These are phyloP conservation scores for Picus viridis DNA, from an alignment of 2,797 vertebrate genomes.

Conservation along the genomic window DNA sequence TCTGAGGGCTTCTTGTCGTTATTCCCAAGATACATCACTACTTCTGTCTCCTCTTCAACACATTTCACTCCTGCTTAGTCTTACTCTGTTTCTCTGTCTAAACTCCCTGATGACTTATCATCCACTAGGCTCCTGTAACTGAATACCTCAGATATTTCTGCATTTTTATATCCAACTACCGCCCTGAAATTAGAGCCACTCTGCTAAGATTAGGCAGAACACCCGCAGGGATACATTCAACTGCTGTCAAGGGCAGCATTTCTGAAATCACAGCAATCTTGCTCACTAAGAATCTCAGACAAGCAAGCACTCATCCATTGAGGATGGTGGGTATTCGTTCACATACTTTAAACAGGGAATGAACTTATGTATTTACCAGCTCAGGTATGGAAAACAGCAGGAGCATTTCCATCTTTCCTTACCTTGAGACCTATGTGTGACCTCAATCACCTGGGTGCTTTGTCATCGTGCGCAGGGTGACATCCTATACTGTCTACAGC, in stretches of 20 bases:
- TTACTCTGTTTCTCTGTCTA: neutral
- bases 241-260: neutral
- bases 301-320: neutral
- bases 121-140: neutral
- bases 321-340: neutral
- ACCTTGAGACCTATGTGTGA: neutral
- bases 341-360: neutral
- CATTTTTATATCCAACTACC: neutral
- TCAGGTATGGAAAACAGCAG: neutral
- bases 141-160: constrained; percentile 28
- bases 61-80: neutral
- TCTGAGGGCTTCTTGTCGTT: neutral
- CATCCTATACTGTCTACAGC: neutral
- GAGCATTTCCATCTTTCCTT: neutral
- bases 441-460: neutral
- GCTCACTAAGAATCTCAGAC: neutral
- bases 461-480: neutral
- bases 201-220: neutral
- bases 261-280: neutral
- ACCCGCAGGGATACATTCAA: neutral
- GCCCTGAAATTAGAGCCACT: constrained; percentile 1
- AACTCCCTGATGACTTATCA: neutral
- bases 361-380: constrained; percentile 1
- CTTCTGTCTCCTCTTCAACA: neutral
- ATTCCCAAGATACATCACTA: neutral